Evolutionary conservation across 2,113 vertebrate genomes (phyloP).

Genomic region (Mus pahari): DNA sequence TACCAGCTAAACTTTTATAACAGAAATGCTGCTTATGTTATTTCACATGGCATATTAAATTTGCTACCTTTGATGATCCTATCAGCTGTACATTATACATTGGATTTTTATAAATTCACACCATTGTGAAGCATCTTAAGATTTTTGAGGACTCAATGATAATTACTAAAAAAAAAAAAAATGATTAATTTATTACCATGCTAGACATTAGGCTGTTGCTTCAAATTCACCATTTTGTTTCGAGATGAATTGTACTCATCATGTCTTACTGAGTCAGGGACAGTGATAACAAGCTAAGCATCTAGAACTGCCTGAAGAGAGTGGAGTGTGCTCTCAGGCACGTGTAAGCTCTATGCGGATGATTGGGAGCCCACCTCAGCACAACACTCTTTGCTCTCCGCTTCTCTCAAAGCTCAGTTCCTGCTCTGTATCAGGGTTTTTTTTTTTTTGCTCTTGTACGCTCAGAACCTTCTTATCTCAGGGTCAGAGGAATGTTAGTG

Average conservation of each 20-base stretch:
- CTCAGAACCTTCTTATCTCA: background rate
- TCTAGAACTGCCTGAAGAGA: background rate
- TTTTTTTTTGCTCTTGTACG: too few relatives aligned
- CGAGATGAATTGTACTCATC: background rate
- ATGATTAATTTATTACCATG: background rate
- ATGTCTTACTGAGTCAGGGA: background rate
- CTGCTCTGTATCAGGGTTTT: background rate
- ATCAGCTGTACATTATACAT: background rate
- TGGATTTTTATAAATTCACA: background rate
- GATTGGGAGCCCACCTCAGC: background rate
- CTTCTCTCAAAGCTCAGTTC: background rate
- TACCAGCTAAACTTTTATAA: background rate
- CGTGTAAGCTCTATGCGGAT: accelerated
- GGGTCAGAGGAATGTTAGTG: background rate
- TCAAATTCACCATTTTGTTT: background rate
- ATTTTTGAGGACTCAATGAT: background rate
- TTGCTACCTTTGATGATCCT: background rate
- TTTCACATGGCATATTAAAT: background rate
- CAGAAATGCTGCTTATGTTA: background rate
- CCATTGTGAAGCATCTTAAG: background rate
- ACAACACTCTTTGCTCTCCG: accelerated
- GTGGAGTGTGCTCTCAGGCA: background rate
- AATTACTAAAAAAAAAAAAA: background rate
- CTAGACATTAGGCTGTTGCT: background rate
- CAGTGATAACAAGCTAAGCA: background rate